Base-by-base conservation (phyloP, 64 coral and sea anemone species). In the Actinia equina region DNA sequence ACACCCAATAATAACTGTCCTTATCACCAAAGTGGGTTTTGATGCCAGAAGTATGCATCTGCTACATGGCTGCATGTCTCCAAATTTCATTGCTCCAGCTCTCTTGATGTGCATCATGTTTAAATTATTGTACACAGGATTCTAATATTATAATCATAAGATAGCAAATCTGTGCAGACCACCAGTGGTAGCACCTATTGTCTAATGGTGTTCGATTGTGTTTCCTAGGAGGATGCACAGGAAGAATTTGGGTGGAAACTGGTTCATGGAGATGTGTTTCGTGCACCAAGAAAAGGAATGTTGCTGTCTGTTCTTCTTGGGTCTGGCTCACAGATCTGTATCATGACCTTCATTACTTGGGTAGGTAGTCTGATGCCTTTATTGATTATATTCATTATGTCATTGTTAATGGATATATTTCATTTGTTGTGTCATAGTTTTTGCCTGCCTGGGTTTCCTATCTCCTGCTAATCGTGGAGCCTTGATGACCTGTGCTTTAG, bases 181-280 rank as follows among this genome's bases (percentile, higher is more conserved):
- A 37, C 30, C 30, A 37, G 30, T 37, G 30, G 30, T 37, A 37
- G 30, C 30, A 37, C 7, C 46, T 49, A 2, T 49, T 49, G 46
- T 49, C 4, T 49, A 49, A 49, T 0, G 7, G 1, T 26, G 13
- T 41, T 13, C 0, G 25, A 42, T 4, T 74, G 7, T 74, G 7
- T 65, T 65, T 65, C 25, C 23, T 74, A 99, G 97, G 97, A 99
- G 60, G 97, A 99, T 84, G 91, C 91, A 52, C 88, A 95, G 84
- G 93, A 93, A 59, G 97, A 99, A 44, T 95, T 99, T 95, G 97
- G 97, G 16, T 99, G 97, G 97, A 99, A 99, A 44, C 89, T 99
- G 71, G 91, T 99, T 57, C 97, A 99, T 91, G 97, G 97, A 78
- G 97, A 99, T 91, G 97, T 99, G 16, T 99, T 99, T 56, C 93